Evolutionary conservation across 2,113 vertebrate genomes (phyloP).

Genomic region (Symphodus melops): DNA sequence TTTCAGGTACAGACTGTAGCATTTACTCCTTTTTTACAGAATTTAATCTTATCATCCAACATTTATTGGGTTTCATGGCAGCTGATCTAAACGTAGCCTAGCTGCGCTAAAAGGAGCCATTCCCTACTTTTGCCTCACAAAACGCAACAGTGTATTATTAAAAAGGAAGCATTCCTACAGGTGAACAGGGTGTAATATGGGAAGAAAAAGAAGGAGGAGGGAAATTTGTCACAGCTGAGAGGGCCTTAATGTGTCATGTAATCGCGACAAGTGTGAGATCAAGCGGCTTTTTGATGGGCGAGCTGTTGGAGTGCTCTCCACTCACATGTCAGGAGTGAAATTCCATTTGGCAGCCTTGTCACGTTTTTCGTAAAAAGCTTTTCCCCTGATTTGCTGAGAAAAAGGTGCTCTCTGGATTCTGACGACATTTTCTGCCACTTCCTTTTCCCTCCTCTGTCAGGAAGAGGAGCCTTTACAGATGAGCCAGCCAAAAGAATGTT

Average conservation of each 20-base stretch:
- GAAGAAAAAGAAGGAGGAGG: background rate
- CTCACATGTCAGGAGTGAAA: slow-evolving; percentile 65
- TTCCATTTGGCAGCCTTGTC: slow-evolving; percentile 75
- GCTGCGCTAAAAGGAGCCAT: background rate
- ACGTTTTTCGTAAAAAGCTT: slow-evolving; percentile 60
- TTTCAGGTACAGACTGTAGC: too few species aligned
- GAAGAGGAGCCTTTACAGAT: slow-evolving; percentile 24
- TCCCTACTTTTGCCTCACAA: slow-evolving; percentile 1
- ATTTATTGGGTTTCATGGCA: background rate
- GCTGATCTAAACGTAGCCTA: background rate
- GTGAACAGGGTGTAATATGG: slow-evolving; percentile 12
- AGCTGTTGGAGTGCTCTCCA: slow-evolving; percentile 65
- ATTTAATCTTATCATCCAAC: too few species aligned
- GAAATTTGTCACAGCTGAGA: slow-evolving; percentile 35
- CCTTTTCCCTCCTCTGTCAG: slow-evolving; percentile 22
- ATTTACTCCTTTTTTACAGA: background rate
- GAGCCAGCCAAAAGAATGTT: slow-evolving; percentile 23
- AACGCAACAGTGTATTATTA: slow-evolving; percentile 24
- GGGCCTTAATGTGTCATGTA: slow-evolving; percentile 72
- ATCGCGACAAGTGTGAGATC: slow-evolving; percentile 73
- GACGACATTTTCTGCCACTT: slow-evolving; percentile 39
- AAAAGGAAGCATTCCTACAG: slow-evolving; percentile 35
- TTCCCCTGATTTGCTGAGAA: slow-evolving; percentile 67
- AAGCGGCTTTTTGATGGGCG: slow-evolving; percentile 65
- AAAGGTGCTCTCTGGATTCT: slow-evolving; percentile 52